Evolutionary conservation across 2,888 invertebrate genomes (phyloP).

Genomic region (Caenorhabditis sp.): DNA sequence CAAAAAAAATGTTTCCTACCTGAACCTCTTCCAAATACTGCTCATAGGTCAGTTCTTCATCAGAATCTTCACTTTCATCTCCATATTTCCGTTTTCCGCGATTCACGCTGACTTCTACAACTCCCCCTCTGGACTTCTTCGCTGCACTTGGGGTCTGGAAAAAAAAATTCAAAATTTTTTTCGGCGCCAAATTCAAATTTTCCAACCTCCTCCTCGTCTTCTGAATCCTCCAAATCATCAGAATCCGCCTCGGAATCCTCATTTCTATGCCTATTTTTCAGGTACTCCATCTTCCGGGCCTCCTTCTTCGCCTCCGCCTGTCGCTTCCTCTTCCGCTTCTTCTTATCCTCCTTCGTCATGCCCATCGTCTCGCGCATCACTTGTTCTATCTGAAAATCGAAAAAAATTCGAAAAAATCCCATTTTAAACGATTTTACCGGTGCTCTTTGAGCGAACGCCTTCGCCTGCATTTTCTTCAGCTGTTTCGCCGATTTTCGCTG

Average conservation of each 20-base stretch:
- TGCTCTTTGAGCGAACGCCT: slow-evolving; percentile 64
- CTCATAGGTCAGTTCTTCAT: slow-evolving; percentile 70
- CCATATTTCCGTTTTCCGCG: slow-evolving; percentile 64
- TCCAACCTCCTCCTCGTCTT: slow-evolving; percentile 36
- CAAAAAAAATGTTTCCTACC: slow-evolving; percentile 37
- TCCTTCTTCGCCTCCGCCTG: slow-evolving; percentile 54
- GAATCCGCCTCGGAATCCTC: slow-evolving; percentile 12
- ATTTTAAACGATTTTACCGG: slow-evolving; percentile 31
- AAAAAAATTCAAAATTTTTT: neutral
- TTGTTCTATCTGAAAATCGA: slow-evolving; percentile 65
- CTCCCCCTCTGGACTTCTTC: slow-evolving; percentile 17
- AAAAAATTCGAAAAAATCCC: slow-evolving; percentile 3
- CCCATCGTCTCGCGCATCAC: slow-evolving; percentile 67
- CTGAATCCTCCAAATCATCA: slow-evolving; percentile 24
- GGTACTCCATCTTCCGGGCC: slow-evolving; percentile 25
- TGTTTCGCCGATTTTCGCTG: slow-evolving; percentile 70
- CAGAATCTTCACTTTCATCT: slow-evolving; percentile 59
- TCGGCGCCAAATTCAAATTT: neutral
- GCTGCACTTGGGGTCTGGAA: neutral
- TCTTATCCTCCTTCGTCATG: slow-evolving; percentile 64
- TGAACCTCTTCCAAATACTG: slow-evolving; percentile 70
- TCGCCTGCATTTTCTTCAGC: slow-evolving; percentile 72
- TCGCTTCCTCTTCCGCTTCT: slow-evolving; percentile 62
- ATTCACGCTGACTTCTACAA: slow-evolving; percentile 60
- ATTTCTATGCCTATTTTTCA: slow-evolving; percentile 24